These are phyloP conservation scores for Hippocampus zosterae DNA, from an alignment of 2,113 vertebrate species.

Conservation along the genomic window DNA sequence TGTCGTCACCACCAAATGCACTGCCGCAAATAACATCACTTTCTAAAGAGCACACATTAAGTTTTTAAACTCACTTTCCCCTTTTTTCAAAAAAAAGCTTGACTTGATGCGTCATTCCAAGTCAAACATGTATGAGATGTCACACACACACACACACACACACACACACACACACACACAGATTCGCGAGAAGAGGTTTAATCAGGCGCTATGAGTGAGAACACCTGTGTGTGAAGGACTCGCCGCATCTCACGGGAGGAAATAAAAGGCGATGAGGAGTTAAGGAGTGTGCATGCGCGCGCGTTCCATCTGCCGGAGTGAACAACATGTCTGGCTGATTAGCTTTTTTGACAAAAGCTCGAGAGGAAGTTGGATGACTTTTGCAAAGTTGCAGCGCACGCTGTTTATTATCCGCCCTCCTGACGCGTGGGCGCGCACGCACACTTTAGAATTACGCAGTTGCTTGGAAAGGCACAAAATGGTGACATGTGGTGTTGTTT, in stretches of 20 bases:
- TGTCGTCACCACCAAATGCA: too few species aligned
- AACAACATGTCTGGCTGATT: constrained; percentile 6
- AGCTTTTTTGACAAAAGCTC: neutral
- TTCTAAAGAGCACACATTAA: too few species aligned
- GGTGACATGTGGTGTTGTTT: neutral
- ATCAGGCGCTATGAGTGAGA: constrained; percentile 24
- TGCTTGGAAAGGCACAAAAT: constrained; percentile 23
- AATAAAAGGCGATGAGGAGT: constrained; percentile 7
- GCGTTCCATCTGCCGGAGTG: neutral
- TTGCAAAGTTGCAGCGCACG: constrained; percentile 8
- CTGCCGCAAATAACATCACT: too few species aligned
- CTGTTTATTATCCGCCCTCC: neutral
- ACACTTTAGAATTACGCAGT: constrained; percentile 3
- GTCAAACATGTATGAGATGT: too few species aligned
- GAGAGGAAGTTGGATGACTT: constrained; percentile 10
- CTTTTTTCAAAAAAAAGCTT: too few species aligned
- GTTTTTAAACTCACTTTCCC: too few species aligned
- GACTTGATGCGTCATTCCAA: too few species aligned
- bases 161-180: neutral
- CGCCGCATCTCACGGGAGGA: neutral
- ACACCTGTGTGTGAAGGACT: constrained; percentile 25
- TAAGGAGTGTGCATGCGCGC: neutral
- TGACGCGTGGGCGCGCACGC: constrained; percentile 6
- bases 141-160: neutral
- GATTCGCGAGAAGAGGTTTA: constrained; percentile 21